Percentiles rank a stretch among this genome's conserved stretches.
phyloP scores from a whole-genome alignment of 2,113 vertebrate species.

The Kryptolebias marmoratus region DNA sequence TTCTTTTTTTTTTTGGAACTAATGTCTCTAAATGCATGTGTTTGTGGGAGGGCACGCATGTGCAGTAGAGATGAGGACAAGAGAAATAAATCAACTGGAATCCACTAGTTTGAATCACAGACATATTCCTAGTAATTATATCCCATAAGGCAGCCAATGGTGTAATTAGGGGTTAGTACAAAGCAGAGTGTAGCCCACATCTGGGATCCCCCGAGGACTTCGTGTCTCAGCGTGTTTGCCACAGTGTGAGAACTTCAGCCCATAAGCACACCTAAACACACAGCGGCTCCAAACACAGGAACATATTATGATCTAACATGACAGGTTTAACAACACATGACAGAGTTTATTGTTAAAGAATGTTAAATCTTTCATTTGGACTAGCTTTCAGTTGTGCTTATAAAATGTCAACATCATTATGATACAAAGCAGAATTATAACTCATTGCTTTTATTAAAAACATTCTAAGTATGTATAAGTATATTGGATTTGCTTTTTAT shows the following conservation, averaged over 20 bases:
- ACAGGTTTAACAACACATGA: slow-evolving; percentile 28
- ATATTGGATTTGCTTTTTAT: too few species aligned
- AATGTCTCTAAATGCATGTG: slow-evolving; percentile 26
- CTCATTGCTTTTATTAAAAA: slow-evolving; percentile 11
- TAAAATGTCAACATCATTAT: neutral
- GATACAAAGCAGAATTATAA: neutral
- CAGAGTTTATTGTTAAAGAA: slow-evolving; percentile 20
- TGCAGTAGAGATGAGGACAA: slow-evolving; percentile 22
- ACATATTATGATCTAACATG: slow-evolving; percentile 19
- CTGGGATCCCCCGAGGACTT: slow-evolving; percentile 75
- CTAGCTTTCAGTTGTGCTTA: neutral
- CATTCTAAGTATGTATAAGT: too few species aligned
- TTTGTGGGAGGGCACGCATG: slow-evolving; percentile 24
- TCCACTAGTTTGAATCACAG: slow-evolving; percentile 59
- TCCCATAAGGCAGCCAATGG: slow-evolving; percentile 71
- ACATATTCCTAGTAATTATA: slow-evolving; percentile 74
- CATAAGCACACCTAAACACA: slow-evolving; percentile 62
- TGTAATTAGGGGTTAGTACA: slow-evolving; percentile 79
- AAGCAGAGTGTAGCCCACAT: slow-evolving; percentile 74
- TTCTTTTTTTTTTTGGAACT: slow-evolving; percentile 14
- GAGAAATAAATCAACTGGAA: slow-evolving; percentile 70
- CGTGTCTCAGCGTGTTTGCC: slow-evolving; percentile 70
- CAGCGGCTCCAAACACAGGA: slow-evolving; percentile 20
- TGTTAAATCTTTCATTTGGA: slow-evolving; percentile 8
- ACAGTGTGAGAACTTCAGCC: slow-evolving; percentile 79